Base-by-base conservation (phyloP, 1,140 invertebrate genomes). In the Drosophila pruinosa region DNA sequence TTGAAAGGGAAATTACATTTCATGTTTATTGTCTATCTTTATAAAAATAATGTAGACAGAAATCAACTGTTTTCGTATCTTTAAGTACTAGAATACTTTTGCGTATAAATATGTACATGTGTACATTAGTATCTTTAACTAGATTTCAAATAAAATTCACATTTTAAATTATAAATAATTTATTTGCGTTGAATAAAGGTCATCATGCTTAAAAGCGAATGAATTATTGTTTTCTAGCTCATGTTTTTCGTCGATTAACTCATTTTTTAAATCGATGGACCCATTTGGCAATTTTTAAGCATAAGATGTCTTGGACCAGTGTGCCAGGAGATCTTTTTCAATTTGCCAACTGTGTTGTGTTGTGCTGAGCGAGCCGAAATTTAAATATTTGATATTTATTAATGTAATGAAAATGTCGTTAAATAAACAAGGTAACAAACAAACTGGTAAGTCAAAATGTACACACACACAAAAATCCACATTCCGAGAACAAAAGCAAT, bases 1-100 rank as follows among this genome's bases (percentile, higher is more conserved):
- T 86, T 86, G 82, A 86, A 88, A 86, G 82, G 81, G 81, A 86
- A 86, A 86, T 86, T 86, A 82, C 81, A 86, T 86, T 86, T 86
- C 81, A 86, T 85, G 82, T 88, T 88, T 86, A 88, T 86, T 86
- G 78, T 86, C 80, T 86, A 67, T 86, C 80, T 86, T 86, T 86
- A 77, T 78, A 83, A 82, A 82, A 82, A 82, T 81, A 82, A 82
- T 82, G 79, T 82, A 24, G 56, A 78, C 15, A 17, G 14, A 54
- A 48, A 56, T 43, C 26, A 64, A 41, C 41, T 12, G 28, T 22
- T 47, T 15, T 7, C 7, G 24, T 68, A 67, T 48, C 43, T 47
- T 31, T 17, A 31, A 50, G 24, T 12, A 5, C 1, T n/a, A n/a
- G n/a, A n/a, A n/a, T n/a, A 41, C 15, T 31, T 8, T n/a, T n/a